Conservation (phyloP, 1,140 invertebrate species). For the Drosophila kanapiae region DNA sequence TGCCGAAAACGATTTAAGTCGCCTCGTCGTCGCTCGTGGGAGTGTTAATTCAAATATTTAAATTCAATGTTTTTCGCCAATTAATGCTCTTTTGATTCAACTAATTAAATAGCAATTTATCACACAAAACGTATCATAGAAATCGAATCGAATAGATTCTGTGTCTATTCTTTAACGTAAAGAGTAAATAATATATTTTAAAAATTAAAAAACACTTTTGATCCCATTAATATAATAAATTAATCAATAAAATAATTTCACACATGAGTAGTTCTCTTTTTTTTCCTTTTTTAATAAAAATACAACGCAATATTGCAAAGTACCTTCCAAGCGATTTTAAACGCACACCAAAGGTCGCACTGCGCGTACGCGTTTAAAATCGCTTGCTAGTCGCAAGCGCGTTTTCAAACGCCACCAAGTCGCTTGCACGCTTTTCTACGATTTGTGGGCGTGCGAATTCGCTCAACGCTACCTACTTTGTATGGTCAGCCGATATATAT, state of each 20-base stretch:
- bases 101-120: background rate
- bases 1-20: background rate
- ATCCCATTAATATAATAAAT: background rate
- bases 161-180: too few relatives aligned
- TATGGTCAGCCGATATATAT: conserved; percentile 40
- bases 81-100: conserved; percentile 13
- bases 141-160: too few relatives aligned
- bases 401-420: conserved; percentile 16
- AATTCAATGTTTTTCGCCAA: background rate
- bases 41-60: conserved; percentile 19
- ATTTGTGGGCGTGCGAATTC: conserved; percentile 42
- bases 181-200: too few relatives aligned
- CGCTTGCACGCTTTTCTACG: conserved; percentile 17
- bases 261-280: background rate
- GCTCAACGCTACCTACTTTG: conserved; percentile 29
- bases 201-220: too few relatives aligned
- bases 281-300: too few relatives aligned
- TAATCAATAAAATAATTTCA: background rate
- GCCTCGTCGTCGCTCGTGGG: background rate
- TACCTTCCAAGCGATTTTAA: conserved; percentile 1
- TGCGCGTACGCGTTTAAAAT: conserved; percentile 40
- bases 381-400: conserved; percentile 20
- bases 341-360: too few relatives aligned
- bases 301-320: too few relatives aligned
- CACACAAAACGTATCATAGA: background rate